Evolutionary conservation across 2,797 vertebrate genomes (phyloP).

Genomic region (Meda fulgida): DNA sequence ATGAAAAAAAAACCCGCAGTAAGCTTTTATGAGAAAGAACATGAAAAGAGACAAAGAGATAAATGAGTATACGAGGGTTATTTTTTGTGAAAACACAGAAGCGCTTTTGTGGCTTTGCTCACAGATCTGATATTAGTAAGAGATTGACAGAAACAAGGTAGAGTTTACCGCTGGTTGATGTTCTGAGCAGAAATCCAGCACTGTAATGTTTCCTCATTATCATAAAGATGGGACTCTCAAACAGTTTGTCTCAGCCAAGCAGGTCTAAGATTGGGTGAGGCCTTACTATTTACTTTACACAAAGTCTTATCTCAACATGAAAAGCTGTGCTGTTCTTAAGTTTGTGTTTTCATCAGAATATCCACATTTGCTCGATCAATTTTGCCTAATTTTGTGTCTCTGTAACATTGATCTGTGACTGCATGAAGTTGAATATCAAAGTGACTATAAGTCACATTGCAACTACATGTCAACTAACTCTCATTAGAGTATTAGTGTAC

Average conservation of each 20-base stretch:
- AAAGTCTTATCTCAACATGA: background rate
- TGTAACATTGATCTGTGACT: background rate
- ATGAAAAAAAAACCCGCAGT: slow-evolving; percentile 53
- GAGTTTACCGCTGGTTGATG: background rate
- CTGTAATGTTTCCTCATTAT: background rate
- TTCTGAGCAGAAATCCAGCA: background rate
- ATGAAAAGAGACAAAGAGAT: slow-evolving; percentile 8
- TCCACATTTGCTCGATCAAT: too few relatives aligned
- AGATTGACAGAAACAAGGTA: background rate
- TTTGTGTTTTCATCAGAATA: background rate
- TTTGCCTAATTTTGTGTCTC: background rate
- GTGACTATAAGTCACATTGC: too few relatives aligned
- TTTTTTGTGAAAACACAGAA: background rate
- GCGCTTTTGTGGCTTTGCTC: background rate
- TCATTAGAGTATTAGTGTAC: too few relatives aligned
- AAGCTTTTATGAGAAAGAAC: background rate
- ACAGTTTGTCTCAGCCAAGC: background rate
- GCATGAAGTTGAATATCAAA: background rate
- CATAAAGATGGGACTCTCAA: background rate
- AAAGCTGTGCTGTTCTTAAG: background rate
- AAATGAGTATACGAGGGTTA: background rate
- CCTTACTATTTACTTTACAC: too few relatives aligned
- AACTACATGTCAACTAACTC: too few relatives aligned
- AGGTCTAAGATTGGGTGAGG: background rate
- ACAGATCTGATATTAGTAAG: background rate